Base-by-base conservation (phyloP, 2,797 vertebrate genomes). In the Euthynnus affinis region DNA sequence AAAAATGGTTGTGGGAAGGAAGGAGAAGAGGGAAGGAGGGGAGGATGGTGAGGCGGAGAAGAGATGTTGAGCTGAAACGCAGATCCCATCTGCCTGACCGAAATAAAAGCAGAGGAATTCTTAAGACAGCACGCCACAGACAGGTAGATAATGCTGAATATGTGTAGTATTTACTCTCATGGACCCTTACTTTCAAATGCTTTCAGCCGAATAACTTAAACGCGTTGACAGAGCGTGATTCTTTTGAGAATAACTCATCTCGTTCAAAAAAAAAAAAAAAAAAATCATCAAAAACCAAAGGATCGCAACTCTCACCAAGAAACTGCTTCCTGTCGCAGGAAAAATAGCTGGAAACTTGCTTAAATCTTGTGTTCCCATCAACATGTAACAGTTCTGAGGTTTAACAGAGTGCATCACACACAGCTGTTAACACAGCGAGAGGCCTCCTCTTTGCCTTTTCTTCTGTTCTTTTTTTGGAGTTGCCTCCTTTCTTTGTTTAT, bases 1-100 rank as follows among this genome's bases (percentile, higher is more conserved):
- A 79, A 91, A 85, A 90, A 87, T 66, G 79, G 78, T 87, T 73
- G 75, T 87, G 87, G 89, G 91, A 92, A 89, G 84, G 90, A 90
- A 90, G 87, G 88, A 93, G 88, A 84, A 84, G 80, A 91, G 94
- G 87, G 67, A 93, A 86, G 83, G 87, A 83, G 81, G 81, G 86
- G 89, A 90, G 81, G 92, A 80, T 84, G 92, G 88, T 91, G 87
- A 76, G 93, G 46, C 18, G 6, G 46, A 49, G 46, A 18, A 20
- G 46, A 89, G 91, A 83, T 92, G 94, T 92, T 70, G 92, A 94
- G 95, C 94, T 89, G 91, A 96, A 96, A 96, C 90, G 76, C 96
- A 97, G 95, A 96, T 96, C 93, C 94, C 94, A 92, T 94, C 96
- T 89, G 85, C 76, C 64, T 95, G 95, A 94, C 94, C 92, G 94